Base-by-base conservation (phyloP, 37 sponge, comb jelly and placozoan genomes). In the Amphimedon queenslandica region DNA sequence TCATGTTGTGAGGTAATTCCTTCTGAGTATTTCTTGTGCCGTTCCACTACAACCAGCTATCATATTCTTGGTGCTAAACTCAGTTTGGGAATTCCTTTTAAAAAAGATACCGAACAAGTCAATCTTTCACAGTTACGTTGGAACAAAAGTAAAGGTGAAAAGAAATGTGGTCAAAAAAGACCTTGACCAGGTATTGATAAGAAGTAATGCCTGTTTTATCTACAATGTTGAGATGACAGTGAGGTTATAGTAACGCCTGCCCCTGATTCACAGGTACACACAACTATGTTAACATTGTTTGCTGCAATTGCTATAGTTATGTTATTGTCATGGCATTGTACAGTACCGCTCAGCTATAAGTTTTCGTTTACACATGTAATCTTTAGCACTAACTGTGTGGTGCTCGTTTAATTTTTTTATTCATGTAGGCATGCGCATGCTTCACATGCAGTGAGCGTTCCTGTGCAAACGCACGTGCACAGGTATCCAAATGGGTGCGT, bases 31-130 rank as follows among this genome's bases (percentile, higher is more conserved):
- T 86, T 80, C 55, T 71, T 64, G 27, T 86, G 86, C 63, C 80
- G 80, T 18, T 74, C 80, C 11, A 79, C 70, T 25, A 2, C 23
- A n/a, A 21, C 40, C 21, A 79, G 86, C 57, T 86, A 86, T 37
- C 86, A 86, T 37, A 79, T 86, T 42, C 24, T 86, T 24, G 86
- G 75, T 23, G 80, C 47, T 0, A 79, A 63, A 58, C 69, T 86
- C 66, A 86, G 80, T 47, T 37, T 82, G 11, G 82, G 75, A 10
- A 42, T 76, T 31, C 53, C 38, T 2, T 1, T 32, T 29, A 25
- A n/a, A 37, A 37, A 23, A 2, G 65, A 66, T 30, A 29, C 29
- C 51, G 23, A 1, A 4, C 71, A 57, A 32, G 57, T 74, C 21
- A 82, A 82, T 42, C 39, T 84, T 3, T 72, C 76, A 37, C 76